Conservation (phyloP, 2,113 vertebrate genomes). For the Paradoxurus hermaphroditus region DNA sequence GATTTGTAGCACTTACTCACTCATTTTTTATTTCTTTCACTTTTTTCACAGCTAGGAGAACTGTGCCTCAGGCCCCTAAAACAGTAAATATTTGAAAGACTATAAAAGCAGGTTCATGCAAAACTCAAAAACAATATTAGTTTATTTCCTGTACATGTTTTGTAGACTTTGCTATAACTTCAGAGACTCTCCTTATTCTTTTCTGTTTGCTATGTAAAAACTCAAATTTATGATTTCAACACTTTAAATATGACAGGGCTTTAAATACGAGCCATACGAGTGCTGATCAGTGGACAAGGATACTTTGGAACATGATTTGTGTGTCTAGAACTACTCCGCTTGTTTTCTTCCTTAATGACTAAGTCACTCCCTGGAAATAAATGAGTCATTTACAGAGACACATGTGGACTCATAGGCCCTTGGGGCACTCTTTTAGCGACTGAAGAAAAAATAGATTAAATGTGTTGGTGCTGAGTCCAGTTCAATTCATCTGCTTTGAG, state of each 20-base stretch:
- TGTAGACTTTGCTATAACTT: neutral
- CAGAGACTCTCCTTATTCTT: neutral
- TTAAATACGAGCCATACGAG: neutral
- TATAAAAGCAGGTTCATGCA: neutral
- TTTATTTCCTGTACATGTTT: neutral
- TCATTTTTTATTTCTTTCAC: neutral
- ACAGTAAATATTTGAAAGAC: constrained; percentile 25
- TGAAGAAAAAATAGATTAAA: constrained; percentile 53
- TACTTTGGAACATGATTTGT: constrained; percentile 53
- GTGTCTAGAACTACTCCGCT: neutral
- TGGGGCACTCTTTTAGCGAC: constrained; percentile 43
- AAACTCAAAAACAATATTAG: neutral
- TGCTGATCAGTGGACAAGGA: neutral
- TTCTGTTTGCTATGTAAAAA: neutral
- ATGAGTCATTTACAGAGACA: constrained; percentile 57
- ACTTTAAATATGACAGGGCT: neutral
- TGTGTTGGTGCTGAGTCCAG: constrained; percentile 4
- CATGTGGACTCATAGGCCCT: neutral
- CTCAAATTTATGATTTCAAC: neutral
- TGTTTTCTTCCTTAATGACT: constrained; percentile 55
- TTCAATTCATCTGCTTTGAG: constrained; percentile 45
- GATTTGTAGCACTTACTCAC: neutral
- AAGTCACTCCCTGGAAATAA: constrained; percentile 63
- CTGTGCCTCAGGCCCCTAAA: neutral
- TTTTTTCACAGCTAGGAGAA: neutral